Evolutionary conservation across 2,888 invertebrate genomes (phyloP).

Genomic region (Eupithecia inturbata): DNA sequence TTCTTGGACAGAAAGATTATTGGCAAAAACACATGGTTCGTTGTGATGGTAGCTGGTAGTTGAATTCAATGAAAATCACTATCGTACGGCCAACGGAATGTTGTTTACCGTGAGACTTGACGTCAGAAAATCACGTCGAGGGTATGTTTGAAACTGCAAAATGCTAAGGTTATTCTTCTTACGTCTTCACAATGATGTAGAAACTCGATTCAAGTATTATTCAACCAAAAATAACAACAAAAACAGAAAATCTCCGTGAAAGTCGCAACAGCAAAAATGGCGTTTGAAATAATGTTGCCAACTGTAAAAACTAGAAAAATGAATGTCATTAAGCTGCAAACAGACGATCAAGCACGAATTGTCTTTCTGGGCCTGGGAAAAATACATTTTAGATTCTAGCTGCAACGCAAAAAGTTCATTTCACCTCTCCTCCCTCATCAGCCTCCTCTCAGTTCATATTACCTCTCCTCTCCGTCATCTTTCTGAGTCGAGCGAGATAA

Average conservation of each 20-base stretch:
- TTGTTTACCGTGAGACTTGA: slow-evolving; percentile 64
- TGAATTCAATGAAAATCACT: slow-evolving; percentile 45
- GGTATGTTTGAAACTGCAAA: neutral
- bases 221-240: slow-evolving; percentile 16
- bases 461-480: too few species aligned
- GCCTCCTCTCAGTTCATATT: too few species aligned
- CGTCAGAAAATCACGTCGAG: slow-evolving; percentile 2
- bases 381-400: too few species aligned
- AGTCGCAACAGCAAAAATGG: slow-evolving; percentile 58
- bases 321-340: neutral
- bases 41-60: slow-evolving; percentile 8
- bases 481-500: too few species aligned
- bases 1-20: neutral
- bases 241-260: slow-evolving; percentile 30
- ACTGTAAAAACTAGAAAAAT: neutral
- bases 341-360: neutral
- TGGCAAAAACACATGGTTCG: slow-evolving; percentile 46
- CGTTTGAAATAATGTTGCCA: slow-evolving; percentile 57
- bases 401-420: too few species aligned
- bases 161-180: neutral
- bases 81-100: slow-evolving; percentile 49
- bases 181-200: neutral
- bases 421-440: too few species aligned
- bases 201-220: neutral
- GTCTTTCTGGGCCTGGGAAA: too few species aligned